Base-by-base conservation (phyloP, 1,140 invertebrate genomes). In the Zaprionus kolodkinae region DNA sequence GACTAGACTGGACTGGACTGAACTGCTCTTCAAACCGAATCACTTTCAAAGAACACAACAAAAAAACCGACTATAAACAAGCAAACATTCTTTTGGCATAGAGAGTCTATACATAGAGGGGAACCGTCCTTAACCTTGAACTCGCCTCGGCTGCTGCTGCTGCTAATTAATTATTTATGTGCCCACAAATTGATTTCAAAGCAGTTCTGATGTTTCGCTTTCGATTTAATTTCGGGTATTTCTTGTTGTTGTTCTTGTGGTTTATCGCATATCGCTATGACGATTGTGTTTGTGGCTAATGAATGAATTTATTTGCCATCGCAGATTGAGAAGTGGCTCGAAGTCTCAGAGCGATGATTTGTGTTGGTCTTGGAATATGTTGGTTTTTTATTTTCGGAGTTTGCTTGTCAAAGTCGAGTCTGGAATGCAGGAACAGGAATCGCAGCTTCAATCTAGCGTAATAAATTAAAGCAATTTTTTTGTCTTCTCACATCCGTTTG, bases 131-230 rank as follows among this genome's bases (percentile, higher is more conserved):
- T 66, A 75, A 76, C 84, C 84, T 88, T 88, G 85, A 88, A 88
- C 84, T 73, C 85, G 36, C 6, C 61, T 43, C 60, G 52, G 54
- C 76, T 68, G 66, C 38, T 30, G 66, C 38, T 30, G 84, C 68
- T 50, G 55, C 80, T 87, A 88, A 87, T 87, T 89, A 67, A 52
- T 82, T 86, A 80, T 82, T 80, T 87, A 89, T 73, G 55, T 73
- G 54, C 35, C 57, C 57, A 66, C 72, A 76, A 87, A 87, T 87
- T 87, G 76, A 87, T 79, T 87, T 83, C 72, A 45, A 84, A 88
- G 71, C 78, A 74, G 77, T 81, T 88, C 74, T 81, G 25, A 52
- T 55, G 17, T 17, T 54, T 48, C 48, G 62, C 60, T 65, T 75
- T 78, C 36, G 57, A 27, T 74, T 77, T 70, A 64, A 72, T 76